These are phyloP conservation scores for Falcunculus frontatus DNA, from an alignment of 2,113 vertebrate genomes.

Conservation along the genomic window DNA sequence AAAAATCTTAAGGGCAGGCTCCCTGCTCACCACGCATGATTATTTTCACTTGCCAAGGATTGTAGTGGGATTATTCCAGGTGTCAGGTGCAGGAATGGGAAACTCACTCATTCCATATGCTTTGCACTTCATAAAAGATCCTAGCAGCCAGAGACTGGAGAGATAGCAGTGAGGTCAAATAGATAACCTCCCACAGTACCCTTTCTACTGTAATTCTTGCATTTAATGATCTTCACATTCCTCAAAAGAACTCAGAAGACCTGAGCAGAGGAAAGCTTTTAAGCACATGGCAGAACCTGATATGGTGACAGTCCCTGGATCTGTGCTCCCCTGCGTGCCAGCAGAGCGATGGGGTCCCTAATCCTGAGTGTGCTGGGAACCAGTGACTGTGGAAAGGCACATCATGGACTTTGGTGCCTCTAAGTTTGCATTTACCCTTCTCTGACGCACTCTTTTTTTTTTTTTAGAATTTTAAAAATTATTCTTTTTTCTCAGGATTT, in stretches of 20 bases:
- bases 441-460: background rate
- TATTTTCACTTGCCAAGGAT: background rate
- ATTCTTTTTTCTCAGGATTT: background rate
- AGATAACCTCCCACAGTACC: background rate
- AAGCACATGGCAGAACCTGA: background rate
- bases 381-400: background rate
- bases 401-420: background rate
- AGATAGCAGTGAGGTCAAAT: background rate
- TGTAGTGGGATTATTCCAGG: background rate
- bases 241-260: background rate
- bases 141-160: background rate
- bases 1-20: background rate
- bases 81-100: constrained; percentile 16
- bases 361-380: background rate
- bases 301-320: background rate
- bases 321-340: background rate
- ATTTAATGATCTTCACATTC: background rate
- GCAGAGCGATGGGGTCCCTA: background rate
- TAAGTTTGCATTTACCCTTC: background rate
- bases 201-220: background rate
- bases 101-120: background rate
- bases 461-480: background rate
- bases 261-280: background rate
- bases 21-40: background rate
- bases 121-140: background rate